phyloP scores from a whole-genome alignment of 2,797 vertebrate genomes.

The Pangasius larnaudii region DNA sequence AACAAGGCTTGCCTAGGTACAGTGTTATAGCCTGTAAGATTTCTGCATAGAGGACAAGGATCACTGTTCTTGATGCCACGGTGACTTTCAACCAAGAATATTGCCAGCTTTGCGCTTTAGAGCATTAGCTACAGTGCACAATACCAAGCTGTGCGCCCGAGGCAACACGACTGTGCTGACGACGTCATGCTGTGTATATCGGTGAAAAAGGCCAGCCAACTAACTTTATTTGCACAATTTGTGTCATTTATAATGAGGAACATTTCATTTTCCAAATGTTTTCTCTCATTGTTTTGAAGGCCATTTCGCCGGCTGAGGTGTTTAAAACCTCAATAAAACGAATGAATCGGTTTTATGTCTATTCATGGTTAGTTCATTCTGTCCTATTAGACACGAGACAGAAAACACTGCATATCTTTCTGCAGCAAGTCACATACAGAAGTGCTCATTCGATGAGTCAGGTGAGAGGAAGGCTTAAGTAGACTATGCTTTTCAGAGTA shows the following conservation, averaged over 20 bases:
- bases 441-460: background rate
- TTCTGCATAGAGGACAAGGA: slow-evolving; percentile 30
- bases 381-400: background rate
- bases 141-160: slow-evolving; percentile 40
- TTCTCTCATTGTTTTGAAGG: background rate
- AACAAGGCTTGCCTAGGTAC: background rate
- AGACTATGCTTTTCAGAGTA: background rate
- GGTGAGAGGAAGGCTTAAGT: background rate
- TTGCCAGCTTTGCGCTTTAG: slow-evolving; percentile 49
- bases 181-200: slow-evolving; percentile 30
- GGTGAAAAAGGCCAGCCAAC: background rate
- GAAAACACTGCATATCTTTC: background rate
- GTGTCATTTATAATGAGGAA: background rate
- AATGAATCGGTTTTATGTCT: background rate
- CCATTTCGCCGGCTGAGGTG: background rate
- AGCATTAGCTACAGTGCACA: slow-evolving; percentile 51
- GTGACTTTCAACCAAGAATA: slow-evolving; percentile 50
- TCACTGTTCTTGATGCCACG: slow-evolving; percentile 31
- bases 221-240: background rate
- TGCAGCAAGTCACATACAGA: background rate
- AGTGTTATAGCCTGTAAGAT: background rate
- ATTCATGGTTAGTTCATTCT: too few species aligned
- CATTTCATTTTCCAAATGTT: slow-evolving; percentile 5
- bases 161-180: slow-evolving; percentile 49
- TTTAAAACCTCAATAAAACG: background rate